Evolutionary conservation across 1,140 invertebrate genomes (phyloP).

Genomic region (Ceratoteleas bidentatus): DNA sequence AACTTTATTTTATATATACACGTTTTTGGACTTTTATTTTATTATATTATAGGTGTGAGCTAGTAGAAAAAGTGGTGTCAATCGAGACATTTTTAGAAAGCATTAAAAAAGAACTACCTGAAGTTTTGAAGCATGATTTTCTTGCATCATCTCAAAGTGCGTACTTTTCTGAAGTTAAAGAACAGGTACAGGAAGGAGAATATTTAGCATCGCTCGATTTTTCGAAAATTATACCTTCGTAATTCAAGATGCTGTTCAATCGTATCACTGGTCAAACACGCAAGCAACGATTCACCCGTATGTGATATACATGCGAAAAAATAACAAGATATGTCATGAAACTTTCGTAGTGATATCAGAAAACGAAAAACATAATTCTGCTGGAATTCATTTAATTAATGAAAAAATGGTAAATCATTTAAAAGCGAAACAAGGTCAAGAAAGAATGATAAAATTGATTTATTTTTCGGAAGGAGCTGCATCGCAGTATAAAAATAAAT

Average conservation of each 20-base stretch:
- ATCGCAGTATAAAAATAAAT: constrained; percentile 72
- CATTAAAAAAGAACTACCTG: too few species aligned
- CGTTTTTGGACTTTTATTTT: too few species aligned
- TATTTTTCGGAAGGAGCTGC: constrained; percentile 70
- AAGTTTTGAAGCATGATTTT: background rate
- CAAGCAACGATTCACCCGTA: background rate
- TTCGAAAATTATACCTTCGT: background rate
- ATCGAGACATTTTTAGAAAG: too few species aligned
- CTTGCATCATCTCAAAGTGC: background rate
- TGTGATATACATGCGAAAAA: background rate
- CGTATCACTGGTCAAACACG: background rate
- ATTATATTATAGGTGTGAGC: too few species aligned
- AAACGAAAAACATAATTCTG: background rate
- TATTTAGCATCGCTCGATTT: background rate
- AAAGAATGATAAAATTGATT: too few species aligned
- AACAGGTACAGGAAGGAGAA: background rate
- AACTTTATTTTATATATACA: background rate
- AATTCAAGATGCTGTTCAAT: constrained; percentile 5
- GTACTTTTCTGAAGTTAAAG: background rate
- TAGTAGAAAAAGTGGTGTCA: too few species aligned
- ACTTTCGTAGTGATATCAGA: background rate
- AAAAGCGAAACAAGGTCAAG: too few species aligned
- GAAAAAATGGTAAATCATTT: background rate
- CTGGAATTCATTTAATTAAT: background rate
- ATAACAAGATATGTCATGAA: background rate